These are phyloP conservation scores for Napeogenes inachia DNA, from an alignment of 2,888 invertebrate species.

Conservation along the genomic window DNA sequence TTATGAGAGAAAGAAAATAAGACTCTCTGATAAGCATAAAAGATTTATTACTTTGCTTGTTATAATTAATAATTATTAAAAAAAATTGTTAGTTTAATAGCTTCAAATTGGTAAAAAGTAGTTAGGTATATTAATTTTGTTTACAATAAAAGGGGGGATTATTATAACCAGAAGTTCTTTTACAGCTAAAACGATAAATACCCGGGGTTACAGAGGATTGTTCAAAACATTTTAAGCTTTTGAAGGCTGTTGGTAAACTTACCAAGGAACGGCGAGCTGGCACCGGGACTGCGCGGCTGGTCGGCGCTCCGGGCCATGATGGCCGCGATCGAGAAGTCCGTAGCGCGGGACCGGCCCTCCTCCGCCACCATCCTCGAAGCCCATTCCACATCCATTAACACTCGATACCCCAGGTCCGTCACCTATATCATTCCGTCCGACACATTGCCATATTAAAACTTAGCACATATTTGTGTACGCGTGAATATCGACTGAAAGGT, in stretches of 20 bases:
- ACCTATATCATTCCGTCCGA: conserved; percentile 60
- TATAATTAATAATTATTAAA: too few species aligned
- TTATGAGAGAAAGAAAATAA: too few species aligned
- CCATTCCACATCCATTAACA: conserved; percentile 75
- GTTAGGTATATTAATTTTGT: too few species aligned
- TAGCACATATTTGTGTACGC: conserved; percentile 22
- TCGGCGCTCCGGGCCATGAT: conserved; percentile 87
- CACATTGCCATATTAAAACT: conserved; percentile 45
- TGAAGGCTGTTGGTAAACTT: conserved; percentile 29
- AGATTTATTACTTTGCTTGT: too few species aligned
- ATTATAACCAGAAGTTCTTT: too few species aligned
- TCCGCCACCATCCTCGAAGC: conserved; percentile 72
- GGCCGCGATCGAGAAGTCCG: conserved; percentile 97
- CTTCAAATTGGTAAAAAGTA: too few species aligned
- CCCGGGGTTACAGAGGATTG: background rate
- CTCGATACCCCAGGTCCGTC: conserved; percentile 45
- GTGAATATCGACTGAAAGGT: conserved; percentile 11
- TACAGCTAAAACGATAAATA: too few species aligned
- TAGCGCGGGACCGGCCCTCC: conserved; percentile 80
- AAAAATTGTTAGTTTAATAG: too few species aligned
- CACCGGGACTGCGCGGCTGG: conserved; percentile 68
- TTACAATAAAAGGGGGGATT: too few species aligned
- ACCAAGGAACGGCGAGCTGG: conserved; percentile 64
- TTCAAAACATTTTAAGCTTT: background rate
- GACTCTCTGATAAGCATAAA: too few species aligned